Conservation (phyloP, 2,888 invertebrate genomes). For the Mamestra brassicae region DNA sequence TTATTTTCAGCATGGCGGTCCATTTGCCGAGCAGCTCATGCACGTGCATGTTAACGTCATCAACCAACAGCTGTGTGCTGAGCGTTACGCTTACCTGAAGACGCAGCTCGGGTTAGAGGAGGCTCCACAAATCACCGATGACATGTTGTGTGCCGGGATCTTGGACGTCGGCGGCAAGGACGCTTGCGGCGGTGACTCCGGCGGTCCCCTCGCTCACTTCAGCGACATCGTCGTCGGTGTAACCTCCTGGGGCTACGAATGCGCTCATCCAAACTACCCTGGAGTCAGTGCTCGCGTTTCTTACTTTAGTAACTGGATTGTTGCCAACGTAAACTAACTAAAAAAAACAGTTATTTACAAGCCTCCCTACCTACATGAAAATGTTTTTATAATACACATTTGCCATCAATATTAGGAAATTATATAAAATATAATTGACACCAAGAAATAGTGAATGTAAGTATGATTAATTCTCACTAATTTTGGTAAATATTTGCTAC, state of each 20-base stretch:
- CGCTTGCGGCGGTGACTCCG: constrained; percentile 88
- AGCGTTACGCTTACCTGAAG: constrained; percentile 71
- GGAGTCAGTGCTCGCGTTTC: constrained; percentile 88
- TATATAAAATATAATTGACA: too few species aligned
- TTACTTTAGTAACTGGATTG: constrained; percentile 76
- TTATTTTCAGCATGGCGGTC: constrained; percentile 32
- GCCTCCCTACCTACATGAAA: too few species aligned
- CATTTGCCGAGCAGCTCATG: constrained; percentile 31
- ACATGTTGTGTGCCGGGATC: constrained; percentile 79
- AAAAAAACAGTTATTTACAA: too few species aligned
- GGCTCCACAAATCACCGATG: constrained; percentile 60
- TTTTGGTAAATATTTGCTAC: too few species aligned
- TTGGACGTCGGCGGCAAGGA: constrained; percentile 73
- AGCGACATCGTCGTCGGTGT: constrained; percentile 83
- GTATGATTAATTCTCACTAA: too few species aligned
- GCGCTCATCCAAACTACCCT: constrained; percentile 85
- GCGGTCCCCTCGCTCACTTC: constrained; percentile 84
- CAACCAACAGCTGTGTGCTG: constrained; percentile 71
- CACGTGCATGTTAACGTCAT: constrained; percentile 70
- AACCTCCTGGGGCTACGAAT: constrained; percentile 87
- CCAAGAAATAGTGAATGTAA: too few species aligned
- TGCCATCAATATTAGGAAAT: too few species aligned
- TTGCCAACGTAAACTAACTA: constrained; percentile 10
- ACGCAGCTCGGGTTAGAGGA: constrained; percentile 50
- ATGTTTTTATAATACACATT: too few species aligned